A percentile compares a stretch with the other conserved stretches of the same genome.
phyloP scores from a whole-genome alignment of 1,140 invertebrate species.

The Caenorhabditis tropicalis region DNA sequence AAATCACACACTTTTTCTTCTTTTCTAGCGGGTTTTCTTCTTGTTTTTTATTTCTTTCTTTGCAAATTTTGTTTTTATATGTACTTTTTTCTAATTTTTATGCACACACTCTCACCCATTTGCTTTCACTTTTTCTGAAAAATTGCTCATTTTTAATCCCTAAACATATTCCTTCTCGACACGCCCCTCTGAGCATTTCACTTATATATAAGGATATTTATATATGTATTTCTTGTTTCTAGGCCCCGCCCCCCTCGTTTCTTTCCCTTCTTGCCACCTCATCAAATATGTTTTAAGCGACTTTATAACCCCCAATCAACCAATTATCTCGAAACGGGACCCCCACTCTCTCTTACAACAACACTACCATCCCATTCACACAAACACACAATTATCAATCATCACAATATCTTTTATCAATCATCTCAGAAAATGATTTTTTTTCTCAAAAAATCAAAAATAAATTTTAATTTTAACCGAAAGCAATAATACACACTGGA shows the following conservation, averaged over 20 bases:
- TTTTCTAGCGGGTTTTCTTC: not conserved
- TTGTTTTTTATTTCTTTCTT: too few relatives aligned
- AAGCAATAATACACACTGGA: too few relatives aligned
- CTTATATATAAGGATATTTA: not conserved
- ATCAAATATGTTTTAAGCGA: not conserved
- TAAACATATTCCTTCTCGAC: not conserved
- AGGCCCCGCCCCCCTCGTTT: not conserved
- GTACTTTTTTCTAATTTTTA: slow-evolving; percentile 1
- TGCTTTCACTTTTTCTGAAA: not conserved
- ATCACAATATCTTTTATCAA: not conserved
- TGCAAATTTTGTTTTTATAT: not conserved
- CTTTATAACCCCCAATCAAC: not conserved
- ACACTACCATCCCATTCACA: not conserved
- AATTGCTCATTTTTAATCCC: too few relatives aligned
- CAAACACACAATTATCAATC: not conserved
- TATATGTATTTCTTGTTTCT: not conserved
- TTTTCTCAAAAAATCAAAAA: too few relatives aligned
- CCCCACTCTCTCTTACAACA: not conserved
- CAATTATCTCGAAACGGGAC: not conserved
- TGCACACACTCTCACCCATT: not conserved
- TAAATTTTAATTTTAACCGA: too few relatives aligned
- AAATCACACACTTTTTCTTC: not conserved
- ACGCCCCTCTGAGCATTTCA: not conserved
- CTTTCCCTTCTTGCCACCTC: not conserved
- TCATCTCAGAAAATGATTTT: too few relatives aligned